These are phyloP conservation scores for Cryptophagus acutangulus DNA, from an alignment of 2,888 invertebrate genomes.

Conservation along the genomic window DNA sequence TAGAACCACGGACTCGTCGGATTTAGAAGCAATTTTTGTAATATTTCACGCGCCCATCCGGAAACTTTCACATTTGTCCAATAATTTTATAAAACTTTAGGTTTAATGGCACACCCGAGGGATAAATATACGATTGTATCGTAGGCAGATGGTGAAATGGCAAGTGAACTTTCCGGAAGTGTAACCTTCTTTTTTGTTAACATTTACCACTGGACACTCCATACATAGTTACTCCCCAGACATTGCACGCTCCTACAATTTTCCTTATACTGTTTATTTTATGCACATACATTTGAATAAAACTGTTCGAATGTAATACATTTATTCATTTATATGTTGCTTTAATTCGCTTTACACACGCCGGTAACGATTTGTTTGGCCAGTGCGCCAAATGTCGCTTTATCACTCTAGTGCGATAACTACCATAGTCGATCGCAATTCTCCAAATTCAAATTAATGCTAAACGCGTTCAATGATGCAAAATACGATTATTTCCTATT, in stretches of 20 bases:
- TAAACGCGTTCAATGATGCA: too few species aligned
- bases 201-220: conserved; percentile 10
- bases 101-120: conserved; percentile 9
- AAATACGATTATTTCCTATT: too few species aligned
- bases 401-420: too few species aligned
- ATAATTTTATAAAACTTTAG: conserved; percentile 29
- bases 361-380: too few species aligned
- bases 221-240: conserved; percentile 7
- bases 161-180: conserved; percentile 4
- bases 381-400: too few species aligned
- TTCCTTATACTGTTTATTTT: conserved; percentile 10
- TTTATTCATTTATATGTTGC: too few species aligned
- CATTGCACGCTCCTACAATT: background rate
- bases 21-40: conserved; percentile 14
- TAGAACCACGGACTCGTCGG: conserved; percentile 6
- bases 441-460: too few species aligned
- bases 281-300: conserved; percentile 10
- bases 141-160: conserved; percentile 8
- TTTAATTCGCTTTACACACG: too few species aligned
- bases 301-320: too few species aligned
- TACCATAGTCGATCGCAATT: too few species aligned
- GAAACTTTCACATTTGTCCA: conserved; percentile 27
- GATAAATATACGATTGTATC: conserved; percentile 12
- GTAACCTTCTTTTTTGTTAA: conserved; percentile 8
- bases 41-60: conserved; percentile 14